These are phyloP conservation scores for Percopsis transmontana DNA, from an alignment of 2,113 vertebrate genomes.

Conservation along the genomic window DNA sequence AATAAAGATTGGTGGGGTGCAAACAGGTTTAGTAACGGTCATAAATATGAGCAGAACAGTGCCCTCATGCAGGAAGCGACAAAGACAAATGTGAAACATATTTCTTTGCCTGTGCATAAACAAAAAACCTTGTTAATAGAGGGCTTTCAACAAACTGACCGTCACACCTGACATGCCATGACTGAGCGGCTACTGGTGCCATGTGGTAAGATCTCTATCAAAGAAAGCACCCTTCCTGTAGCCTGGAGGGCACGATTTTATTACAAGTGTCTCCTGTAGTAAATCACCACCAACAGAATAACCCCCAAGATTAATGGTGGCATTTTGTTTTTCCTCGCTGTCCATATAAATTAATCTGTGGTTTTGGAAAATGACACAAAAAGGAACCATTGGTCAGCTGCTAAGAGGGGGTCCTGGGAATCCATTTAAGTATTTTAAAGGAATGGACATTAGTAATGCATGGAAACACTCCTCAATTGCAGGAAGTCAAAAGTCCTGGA, in stretches of 20 bases:
- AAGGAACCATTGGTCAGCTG: slow-evolving; percentile 32
- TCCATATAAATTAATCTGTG: slow-evolving; percentile 31
- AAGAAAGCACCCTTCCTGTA: slow-evolving; percentile 61
- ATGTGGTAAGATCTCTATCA: slow-evolving; percentile 44
- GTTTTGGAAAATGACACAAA: slow-evolving; percentile 29
- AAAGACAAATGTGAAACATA: slow-evolving; percentile 6
- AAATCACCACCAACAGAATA: slow-evolving; percentile 55
- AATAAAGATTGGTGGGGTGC: slow-evolving; percentile 6
- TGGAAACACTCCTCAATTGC: slow-evolving; percentile 59
- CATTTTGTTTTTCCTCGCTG: slow-evolving; percentile 29
- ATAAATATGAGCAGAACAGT: slow-evolving; percentile 4
- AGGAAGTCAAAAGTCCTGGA: slow-evolving; percentile 53
- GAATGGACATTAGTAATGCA: slow-evolving; percentile 26
- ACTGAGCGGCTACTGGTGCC: slow-evolving; percentile 6
- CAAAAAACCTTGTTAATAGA: slow-evolving; percentile 3
- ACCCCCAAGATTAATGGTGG: slow-evolving; percentile 41
- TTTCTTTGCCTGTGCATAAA: slow-evolving; percentile 2
- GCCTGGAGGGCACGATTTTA: slow-evolving; percentile 53
- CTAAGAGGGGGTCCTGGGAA: slow-evolving; percentile 21
- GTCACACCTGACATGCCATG: neutral
- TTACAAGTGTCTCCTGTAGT: slow-evolving; percentile 69
- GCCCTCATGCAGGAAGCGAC: neutral
- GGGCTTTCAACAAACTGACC: neutral
- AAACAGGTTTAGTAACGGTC: neutral
- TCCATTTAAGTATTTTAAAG: slow-evolving; percentile 10